Evolutionary conservation across 1,140 invertebrate genomes (phyloP).

Genomic region (Heliconius hewitsoni): DNA sequence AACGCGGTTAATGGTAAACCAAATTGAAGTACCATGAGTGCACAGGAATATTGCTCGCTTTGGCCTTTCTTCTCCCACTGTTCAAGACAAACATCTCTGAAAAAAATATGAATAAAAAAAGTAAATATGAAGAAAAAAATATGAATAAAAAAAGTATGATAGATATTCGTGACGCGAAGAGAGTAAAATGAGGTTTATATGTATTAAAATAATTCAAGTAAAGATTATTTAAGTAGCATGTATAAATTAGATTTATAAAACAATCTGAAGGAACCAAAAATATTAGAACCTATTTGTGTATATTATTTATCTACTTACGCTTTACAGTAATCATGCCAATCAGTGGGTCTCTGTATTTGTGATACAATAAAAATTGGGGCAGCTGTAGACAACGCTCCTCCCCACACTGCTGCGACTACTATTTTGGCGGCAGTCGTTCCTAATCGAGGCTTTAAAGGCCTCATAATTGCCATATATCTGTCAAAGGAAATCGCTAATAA

Average conservation of each 20-base stretch:
- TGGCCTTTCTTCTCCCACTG: slow-evolving; percentile 83
- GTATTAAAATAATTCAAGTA: too few species aligned
- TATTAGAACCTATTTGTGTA: not conserved
- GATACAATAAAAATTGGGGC: slow-evolving; percentile 90
- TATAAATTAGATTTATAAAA: too few species aligned
- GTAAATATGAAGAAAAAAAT: slow-evolving; percentile 22
- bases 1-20: slow-evolving; percentile 91
- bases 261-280: not conserved
- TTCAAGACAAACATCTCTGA: slow-evolving; percentile 86
- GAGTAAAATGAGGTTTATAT: too few species aligned
- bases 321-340: slow-evolving; percentile 83
- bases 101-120: not conserved
- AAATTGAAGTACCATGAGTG: slow-evolving; percentile 92
- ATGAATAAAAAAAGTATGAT: too few species aligned
- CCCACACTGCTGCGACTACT: slow-evolving; percentile 89
- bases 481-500: slow-evolving; percentile 93
- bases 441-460: slow-evolving; percentile 90
- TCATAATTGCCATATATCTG: slow-evolving; percentile 93
- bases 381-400: slow-evolving; percentile 89
- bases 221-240: not conserved
- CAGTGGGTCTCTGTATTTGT: slow-evolving; percentile 81
- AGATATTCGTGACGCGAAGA: too few species aligned
- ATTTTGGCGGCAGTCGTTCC: slow-evolving; percentile 86
- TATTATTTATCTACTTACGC: slow-evolving; percentile 79
- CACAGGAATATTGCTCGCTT: slow-evolving; percentile 87